Conservation (phyloP, 2,797 vertebrate species). For the Hippopotamyrus pictus region DNA sequence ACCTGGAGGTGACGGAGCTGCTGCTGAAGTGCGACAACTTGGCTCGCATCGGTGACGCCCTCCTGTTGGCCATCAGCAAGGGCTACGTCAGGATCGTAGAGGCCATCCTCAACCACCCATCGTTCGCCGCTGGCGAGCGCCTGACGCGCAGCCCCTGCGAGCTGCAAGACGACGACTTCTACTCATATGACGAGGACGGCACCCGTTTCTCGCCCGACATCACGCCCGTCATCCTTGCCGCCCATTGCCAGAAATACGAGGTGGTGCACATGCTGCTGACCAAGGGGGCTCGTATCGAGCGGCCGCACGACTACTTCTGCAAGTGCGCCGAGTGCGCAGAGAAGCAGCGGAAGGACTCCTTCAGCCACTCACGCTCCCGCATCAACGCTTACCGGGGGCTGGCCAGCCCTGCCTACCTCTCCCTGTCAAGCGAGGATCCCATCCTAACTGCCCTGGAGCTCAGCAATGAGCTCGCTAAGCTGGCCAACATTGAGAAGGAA, state of each 20-base stretch:
- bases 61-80: slow-evolving; percentile 81
- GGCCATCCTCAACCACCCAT: slow-evolving; percentile 75
- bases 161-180: slow-evolving; percentile 79
- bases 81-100: slow-evolving; percentile 82
- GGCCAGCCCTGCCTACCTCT: slow-evolving; percentile 79
- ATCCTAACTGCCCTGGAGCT: slow-evolving; percentile 79
- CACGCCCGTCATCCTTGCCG: slow-evolving; percentile 79
- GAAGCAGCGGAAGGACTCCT: slow-evolving; percentile 74
- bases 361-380: slow-evolving; percentile 78
- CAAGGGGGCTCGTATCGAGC: slow-evolving; percentile 76
- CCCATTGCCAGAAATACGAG: slow-evolving; percentile 83
- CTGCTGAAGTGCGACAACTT: slow-evolving; percentile 75
- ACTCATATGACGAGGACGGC: slow-evolving; percentile 80
- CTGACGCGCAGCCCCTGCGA: slow-evolving; percentile 77
- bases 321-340: slow-evolving; percentile 74
- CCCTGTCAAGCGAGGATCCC: slow-evolving; percentile 78
- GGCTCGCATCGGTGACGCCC: slow-evolving; percentile 77
- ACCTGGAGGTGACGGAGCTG: slow-evolving; percentile 81
- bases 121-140: slow-evolving; percentile 67
- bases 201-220: slow-evolving; percentile 83
- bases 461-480: slow-evolving; percentile 77
- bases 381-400: slow-evolving; percentile 82
- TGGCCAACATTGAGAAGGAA: slow-evolving; percentile 85
- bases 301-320: slow-evolving; percentile 82
- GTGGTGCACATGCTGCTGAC: slow-evolving; percentile 78